A percentile compares a stretch with the other conserved stretches of the same genome.
These are phyloP conservation scores for Catharus fuscescens DNA, from an alignment of 2,113 vertebrate species.

Conservation along the genomic window DNA sequence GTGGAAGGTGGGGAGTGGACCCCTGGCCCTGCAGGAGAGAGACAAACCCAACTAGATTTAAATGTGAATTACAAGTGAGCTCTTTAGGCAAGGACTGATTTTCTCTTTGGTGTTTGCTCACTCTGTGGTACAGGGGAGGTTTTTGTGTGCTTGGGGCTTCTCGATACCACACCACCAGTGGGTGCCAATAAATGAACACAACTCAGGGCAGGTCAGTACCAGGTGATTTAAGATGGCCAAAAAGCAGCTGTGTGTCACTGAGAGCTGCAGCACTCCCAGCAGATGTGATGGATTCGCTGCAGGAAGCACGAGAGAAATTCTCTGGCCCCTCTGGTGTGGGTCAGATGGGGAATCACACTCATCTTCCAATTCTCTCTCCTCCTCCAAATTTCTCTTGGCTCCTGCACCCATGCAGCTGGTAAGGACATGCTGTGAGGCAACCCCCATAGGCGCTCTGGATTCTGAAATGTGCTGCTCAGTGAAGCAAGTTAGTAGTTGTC, in stretches of 20 bases:
- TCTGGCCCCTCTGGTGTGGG: background rate
- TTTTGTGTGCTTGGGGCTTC: background rate
- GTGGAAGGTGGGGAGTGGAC: background rate
- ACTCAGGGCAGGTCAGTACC: background rate
- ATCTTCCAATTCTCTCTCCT: background rate
- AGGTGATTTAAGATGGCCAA: rapidly evolving
- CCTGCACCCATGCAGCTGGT: background rate
- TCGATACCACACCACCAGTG: rapidly evolving
- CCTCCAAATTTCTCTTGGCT: conserved; percentile 11
- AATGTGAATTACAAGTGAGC: rapidly evolving
- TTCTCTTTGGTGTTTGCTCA: rapidly evolving
- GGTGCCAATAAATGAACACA: background rate
- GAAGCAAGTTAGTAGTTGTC: background rate
- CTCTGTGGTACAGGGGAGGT: background rate
- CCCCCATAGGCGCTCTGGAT: background rate
- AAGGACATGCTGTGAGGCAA: conserved; percentile 1
- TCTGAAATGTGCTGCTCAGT: background rate
- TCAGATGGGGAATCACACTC: background rate
- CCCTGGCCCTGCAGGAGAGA: background rate
- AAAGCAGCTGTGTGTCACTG: rapidly evolving
- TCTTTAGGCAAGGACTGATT: background rate
- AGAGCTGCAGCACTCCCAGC: background rate
- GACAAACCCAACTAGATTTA: background rate
- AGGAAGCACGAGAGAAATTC: background rate
- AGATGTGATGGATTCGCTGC: rapidly evolving